These are phyloP conservation scores for Agrochola litura DNA, from an alignment of 2,888 invertebrate genomes.

Conservation along the genomic window DNA sequence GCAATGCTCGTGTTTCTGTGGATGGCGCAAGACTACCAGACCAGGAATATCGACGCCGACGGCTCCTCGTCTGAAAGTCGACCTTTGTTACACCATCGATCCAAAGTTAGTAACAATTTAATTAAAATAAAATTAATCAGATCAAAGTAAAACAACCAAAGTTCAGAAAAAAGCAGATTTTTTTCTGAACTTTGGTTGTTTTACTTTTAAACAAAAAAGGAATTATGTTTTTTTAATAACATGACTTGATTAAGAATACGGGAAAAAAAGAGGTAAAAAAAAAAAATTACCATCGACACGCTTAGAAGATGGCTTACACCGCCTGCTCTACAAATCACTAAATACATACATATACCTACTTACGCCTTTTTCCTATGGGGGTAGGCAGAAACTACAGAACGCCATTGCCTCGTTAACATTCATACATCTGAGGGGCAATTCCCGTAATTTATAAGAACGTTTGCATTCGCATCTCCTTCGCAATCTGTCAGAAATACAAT, in stretches of 20 bases:
- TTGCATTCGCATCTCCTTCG: too few relatives aligned
- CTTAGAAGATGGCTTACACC: neutral
- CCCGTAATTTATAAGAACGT: too few relatives aligned
- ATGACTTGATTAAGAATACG: neutral
- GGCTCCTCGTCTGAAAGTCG: conserved; percentile 84
- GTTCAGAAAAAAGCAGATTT: too few relatives aligned
- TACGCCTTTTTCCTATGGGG: too few relatives aligned
- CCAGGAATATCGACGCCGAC: conserved; percentile 81
- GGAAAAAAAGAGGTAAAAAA: neutral
- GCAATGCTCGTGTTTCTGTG: conserved; percentile 92
- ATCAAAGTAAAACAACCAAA: too few relatives aligned
- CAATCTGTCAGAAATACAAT: too few relatives aligned
- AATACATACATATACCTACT: too few relatives aligned
- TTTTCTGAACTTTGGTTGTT: neutral
- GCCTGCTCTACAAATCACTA: neutral
- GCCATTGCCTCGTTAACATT: too few relatives aligned
- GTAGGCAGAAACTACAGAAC: too few relatives aligned
- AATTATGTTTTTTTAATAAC: neutral
- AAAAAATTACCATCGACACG: too few relatives aligned
- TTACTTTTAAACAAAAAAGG: neutral
- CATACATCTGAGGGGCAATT: too few relatives aligned
- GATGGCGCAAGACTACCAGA: conserved; percentile 88
- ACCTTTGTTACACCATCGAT: conserved; percentile 80
- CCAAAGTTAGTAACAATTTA: conserved; percentile 74
- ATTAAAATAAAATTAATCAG: neutral